phyloP scores from a whole-genome alignment of 2,797 vertebrate genomes.

The Eutrigla gurnardus region DNA sequence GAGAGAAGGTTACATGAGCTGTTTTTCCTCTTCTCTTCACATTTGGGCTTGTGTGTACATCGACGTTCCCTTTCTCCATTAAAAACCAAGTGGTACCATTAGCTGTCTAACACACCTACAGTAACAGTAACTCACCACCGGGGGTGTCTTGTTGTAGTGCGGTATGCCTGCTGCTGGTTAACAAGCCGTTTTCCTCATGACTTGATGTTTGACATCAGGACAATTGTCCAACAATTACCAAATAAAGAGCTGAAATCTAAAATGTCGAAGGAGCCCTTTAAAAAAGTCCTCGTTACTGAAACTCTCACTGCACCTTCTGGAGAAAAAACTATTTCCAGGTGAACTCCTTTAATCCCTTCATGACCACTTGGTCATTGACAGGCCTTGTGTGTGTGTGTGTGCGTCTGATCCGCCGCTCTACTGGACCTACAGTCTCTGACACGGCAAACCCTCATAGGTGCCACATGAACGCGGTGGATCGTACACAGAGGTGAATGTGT shows the following conservation, averaged over 20 bases:
- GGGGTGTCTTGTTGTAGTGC: not conserved
- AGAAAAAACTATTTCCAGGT: not conserved
- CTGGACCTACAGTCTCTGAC: conserved; percentile 80
- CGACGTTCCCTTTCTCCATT: not conserved
- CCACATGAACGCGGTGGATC: conserved; percentile 48
- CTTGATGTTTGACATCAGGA: not conserved
- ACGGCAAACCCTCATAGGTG: conserved; percentile 73
- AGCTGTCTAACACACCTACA: not conserved
- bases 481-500: conserved; percentile 43
- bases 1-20: not conserved
- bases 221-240: conserved; percentile 9
- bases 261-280: conserved; percentile 9
- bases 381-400: conserved; percentile 60
- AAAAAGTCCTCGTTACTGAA: conserved; percentile 13
- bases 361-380: conserved; percentile 68
- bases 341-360: conserved; percentile 25
- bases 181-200: conserved; percentile 12
- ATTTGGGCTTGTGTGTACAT: not conserved
- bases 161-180: not conserved
- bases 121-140: conserved; percentile 26
- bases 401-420: conserved; percentile 50
- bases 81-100: conserved; percentile 31
- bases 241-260: conserved; percentile 6
- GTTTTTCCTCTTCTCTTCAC: not conserved
- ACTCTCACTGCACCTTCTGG: not conserved